Conservation (phyloP, 2,888 invertebrate species). For the Parnassius glacialis region DNA sequence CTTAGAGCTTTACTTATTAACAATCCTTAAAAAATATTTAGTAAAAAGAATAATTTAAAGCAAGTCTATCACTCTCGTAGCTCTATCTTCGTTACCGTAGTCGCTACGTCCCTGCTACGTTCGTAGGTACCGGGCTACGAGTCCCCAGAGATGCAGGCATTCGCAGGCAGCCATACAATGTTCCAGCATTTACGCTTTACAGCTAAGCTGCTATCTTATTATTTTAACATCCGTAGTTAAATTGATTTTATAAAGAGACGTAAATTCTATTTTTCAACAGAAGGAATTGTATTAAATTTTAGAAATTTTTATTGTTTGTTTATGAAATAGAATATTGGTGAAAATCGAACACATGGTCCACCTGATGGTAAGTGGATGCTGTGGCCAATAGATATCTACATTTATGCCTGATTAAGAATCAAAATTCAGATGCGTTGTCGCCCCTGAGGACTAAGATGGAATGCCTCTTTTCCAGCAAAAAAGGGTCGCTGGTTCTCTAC, state of each 20-base stretch:
- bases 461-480: no score
- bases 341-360: no score
- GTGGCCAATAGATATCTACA: no score
- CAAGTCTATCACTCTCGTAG: slow-evolving; percentile 38
- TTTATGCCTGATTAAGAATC: no score
- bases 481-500: no score
- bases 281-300: background rate
- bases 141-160: slow-evolving; percentile 64
- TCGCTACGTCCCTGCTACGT: slow-evolving; percentile 64
- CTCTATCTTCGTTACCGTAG: slow-evolving; percentile 63
- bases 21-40: no score
- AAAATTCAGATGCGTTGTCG: no score
- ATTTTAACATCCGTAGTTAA: slow-evolving; percentile 55
- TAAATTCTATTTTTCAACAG: background rate
- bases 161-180: slow-evolving; percentile 56
- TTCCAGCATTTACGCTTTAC: slow-evolving; percentile 53
- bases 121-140: slow-evolving; percentile 66
- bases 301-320: no score
- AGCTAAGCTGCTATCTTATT: slow-evolving; percentile 60
- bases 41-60: background rate
- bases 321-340: no score
- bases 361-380: no score
- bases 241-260: slow-evolving; percentile 19
- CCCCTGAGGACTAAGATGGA: no score
- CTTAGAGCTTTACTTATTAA: no score